Conservation (phyloP, 2,888 invertebrate species). For the Glomeris marginata region DNA sequence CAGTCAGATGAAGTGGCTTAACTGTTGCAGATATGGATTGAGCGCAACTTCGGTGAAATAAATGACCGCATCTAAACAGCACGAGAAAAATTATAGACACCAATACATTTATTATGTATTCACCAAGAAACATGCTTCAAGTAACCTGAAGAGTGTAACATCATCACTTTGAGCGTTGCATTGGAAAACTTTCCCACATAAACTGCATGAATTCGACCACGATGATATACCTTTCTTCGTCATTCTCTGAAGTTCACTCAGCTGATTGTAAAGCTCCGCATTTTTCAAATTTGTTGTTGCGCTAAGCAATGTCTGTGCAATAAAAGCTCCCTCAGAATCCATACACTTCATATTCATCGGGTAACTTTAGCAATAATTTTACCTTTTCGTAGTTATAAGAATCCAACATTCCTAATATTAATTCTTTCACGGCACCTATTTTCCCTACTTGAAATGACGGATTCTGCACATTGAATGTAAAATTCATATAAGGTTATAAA, state of each 20-base stretch:
- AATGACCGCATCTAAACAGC: too few relatives aligned
- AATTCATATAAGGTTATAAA: not conserved
- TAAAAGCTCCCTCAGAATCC: not conserved
- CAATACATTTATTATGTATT: too few relatives aligned
- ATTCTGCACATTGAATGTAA: conserved; percentile 8
- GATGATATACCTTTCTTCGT: not conserved
- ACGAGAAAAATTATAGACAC: too few relatives aligned
- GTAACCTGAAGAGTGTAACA: too few relatives aligned
- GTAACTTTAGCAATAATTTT: not conserved
- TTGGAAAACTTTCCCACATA: too few relatives aligned
- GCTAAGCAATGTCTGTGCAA: conserved; percentile 7
- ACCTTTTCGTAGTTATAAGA: conserved; percentile 15
- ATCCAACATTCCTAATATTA: conserved; percentile 14
- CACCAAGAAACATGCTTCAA: too few relatives aligned
- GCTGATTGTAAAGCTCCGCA: conserved; percentile 6
- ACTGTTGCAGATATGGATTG: too few relatives aligned
- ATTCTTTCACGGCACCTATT: conserved; percentile 12
- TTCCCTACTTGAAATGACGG: conserved; percentile 10
- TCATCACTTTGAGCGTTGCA: too few relatives aligned
- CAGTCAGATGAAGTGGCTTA: too few relatives aligned
- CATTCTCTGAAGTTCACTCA: not conserved
- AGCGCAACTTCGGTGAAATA: too few relatives aligned
- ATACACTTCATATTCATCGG: not conserved
- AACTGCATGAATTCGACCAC: too few relatives aligned
- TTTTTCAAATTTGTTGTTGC: conserved; percentile 9